phyloP scores from a whole-genome alignment of 2,113 vertebrate species.

The Tringa solitaria region DNA sequence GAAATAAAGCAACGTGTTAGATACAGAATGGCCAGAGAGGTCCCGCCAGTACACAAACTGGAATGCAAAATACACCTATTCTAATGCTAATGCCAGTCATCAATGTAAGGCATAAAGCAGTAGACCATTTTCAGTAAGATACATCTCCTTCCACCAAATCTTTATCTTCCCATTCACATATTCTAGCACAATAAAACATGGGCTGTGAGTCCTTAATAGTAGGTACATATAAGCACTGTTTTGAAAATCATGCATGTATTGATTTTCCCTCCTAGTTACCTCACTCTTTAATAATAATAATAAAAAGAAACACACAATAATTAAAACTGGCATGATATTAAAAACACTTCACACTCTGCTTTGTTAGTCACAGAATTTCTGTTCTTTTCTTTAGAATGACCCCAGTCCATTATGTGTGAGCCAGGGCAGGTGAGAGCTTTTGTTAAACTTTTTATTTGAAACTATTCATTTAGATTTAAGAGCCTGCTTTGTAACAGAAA shows the following conservation, averaged over 20 bases:
- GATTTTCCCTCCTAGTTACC: background rate
- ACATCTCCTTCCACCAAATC: background rate
- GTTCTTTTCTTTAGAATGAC: background rate
- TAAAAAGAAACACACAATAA: background rate
- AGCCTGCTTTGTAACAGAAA: background rate
- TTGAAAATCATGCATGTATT: background rate
- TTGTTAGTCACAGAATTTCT: background rate
- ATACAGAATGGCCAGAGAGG: background rate
- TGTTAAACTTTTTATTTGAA: conserved; percentile 10
- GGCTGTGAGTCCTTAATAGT: background rate
- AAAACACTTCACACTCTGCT: background rate
- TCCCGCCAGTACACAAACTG: background rate
- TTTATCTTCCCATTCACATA: background rate
- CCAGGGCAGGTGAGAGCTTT: background rate
- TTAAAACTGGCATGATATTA: background rate
- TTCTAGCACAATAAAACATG: background rate
- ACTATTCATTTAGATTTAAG: background rate
- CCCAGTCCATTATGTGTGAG: background rate
- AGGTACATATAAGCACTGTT: background rate
- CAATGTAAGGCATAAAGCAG: background rate
- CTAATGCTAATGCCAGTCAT: background rate
- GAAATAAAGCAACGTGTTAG: background rate
- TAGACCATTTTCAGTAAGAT: background rate
- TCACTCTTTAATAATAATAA: background rate
- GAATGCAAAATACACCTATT: background rate